Conservation (phyloP, 2,888 invertebrate genomes). For the Uloborus plumipes region DNA sequence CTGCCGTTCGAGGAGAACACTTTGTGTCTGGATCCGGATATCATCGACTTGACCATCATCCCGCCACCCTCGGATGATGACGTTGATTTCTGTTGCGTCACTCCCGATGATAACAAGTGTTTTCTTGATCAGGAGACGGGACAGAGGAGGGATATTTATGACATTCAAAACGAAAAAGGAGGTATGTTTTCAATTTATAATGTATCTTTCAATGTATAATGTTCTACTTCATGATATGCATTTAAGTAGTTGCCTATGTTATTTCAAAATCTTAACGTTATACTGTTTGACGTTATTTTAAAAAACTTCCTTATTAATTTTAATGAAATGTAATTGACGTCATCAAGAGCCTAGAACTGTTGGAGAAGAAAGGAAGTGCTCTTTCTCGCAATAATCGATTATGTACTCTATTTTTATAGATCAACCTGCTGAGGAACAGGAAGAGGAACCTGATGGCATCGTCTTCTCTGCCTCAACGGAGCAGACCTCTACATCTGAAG, state of each 20-base stretch:
- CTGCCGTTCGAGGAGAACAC: conserved; percentile 73
- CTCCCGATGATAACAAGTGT: conserved; percentile 27
- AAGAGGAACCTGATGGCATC: conserved; percentile 45
- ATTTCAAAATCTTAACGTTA: no score
- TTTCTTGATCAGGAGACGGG: conserved; percentile 54
- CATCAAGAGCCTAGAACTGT: no score
- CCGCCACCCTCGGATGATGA: conserved; percentile 86
- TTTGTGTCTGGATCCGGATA: conserved; percentile 83
- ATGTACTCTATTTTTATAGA: no score
- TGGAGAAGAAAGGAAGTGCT: no score
- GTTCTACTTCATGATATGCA: no score
- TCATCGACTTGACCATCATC: conserved; percentile 89
- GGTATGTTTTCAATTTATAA: conserved; percentile 26
- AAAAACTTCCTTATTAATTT: no score
- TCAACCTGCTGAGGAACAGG: no score
- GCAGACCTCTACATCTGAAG: background rate
- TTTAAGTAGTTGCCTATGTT: no score
- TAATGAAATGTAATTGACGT: no score
- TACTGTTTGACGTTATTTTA: no score
- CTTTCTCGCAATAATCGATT: no score
- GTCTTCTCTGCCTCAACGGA: conserved; percentile 35
- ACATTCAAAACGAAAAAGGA: background rate
- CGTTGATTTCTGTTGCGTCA: conserved; percentile 43
- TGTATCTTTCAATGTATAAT: no score
- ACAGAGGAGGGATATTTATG: conserved; percentile 46